Percentiles rank a stretch among this genome's conserved stretches.
phyloP scores from a whole-genome alignment of 2,113 vertebrate genomes.

The Phalacrocorax carbo region DNA sequence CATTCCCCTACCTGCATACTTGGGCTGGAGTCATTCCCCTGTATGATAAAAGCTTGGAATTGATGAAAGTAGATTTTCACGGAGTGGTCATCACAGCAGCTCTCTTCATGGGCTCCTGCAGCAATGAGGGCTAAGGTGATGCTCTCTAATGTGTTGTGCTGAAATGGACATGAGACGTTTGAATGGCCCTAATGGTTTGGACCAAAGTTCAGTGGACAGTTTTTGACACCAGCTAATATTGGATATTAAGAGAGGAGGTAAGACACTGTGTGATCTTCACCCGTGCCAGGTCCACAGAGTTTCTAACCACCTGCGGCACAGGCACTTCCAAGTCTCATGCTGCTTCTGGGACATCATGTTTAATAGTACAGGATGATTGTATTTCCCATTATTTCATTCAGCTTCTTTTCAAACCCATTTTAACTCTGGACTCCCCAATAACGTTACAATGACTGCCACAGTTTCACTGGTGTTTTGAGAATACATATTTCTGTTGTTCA shows the following conservation, averaged over 20 bases:
- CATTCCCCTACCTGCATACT: not conserved
- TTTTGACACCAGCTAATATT: not conserved
- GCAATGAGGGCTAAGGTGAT: not conserved
- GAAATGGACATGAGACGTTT: not conserved
- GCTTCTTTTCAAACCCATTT: not conserved
- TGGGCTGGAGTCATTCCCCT: not conserved
- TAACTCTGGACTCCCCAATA: not conserved
- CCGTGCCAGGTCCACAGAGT: not conserved
- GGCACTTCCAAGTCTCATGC: not conserved
- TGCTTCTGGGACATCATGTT: not conserved
- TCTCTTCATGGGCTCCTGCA: accelerated
- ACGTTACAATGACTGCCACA: not conserved
- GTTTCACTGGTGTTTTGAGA: not conserved
- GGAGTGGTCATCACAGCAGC: not conserved
- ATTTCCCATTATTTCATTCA: not conserved
- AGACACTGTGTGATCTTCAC: not conserved
- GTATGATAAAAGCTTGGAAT: not conserved
- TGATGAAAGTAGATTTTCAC: not conserved
- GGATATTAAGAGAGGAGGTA: not conserved
- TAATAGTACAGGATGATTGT: not conserved
- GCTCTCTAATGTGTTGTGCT: not conserved
- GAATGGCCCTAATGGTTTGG: too few relatives aligned
- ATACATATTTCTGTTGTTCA: not conserved
- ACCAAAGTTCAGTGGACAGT: not conserved
- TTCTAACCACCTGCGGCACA: not conserved